These are phyloP conservation scores for Drosophila paracracens DNA, from an alignment of 2,888 invertebrate species.

Conservation along the genomic window DNA sequence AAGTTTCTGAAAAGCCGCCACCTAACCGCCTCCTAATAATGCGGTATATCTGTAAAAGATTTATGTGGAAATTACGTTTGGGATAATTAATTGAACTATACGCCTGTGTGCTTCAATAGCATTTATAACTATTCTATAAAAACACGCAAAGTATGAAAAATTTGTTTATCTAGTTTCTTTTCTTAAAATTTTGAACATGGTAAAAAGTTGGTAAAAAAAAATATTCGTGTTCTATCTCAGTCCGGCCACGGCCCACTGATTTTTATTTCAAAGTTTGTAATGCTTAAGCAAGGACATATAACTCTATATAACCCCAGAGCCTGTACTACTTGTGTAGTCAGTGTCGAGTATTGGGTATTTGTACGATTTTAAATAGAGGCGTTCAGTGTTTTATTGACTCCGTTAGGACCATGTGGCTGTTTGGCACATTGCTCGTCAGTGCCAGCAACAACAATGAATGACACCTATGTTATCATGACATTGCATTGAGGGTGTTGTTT, in stretches of 20 bases:
- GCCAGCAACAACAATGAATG: slow-evolving; percentile 36
- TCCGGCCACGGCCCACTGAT: neutral
- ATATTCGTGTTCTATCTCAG: neutral
- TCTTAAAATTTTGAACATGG: neutral
- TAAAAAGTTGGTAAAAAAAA: neutral
- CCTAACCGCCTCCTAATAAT: neutral
- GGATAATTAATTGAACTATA: neutral
- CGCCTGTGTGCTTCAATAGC: neutral
- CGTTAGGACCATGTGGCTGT: slow-evolving; percentile 16
- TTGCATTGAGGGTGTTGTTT: slow-evolving; percentile 79
- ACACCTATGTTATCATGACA: slow-evolving; percentile 61
- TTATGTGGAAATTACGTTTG: neutral
- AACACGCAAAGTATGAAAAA: neutral
- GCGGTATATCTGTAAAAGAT: neutral
- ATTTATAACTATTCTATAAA: neutral
- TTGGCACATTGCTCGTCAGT: slow-evolving; percentile 51
- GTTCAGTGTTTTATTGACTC: slow-evolving; percentile 30
- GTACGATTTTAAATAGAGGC: slow-evolving; percentile 15
- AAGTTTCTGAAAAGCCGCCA: slow-evolving; percentile 3
- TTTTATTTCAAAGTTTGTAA: neutral
- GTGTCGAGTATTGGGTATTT: slow-evolving; percentile 8
- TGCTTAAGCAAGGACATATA: neutral
- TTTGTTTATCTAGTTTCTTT: neutral
- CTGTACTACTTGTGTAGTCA: neutral
- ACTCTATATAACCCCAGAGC: neutral